These are phyloP conservation scores for Delia radicum DNA, from an alignment of 1,140 invertebrate genomes.

Conservation along the genomic window DNA sequence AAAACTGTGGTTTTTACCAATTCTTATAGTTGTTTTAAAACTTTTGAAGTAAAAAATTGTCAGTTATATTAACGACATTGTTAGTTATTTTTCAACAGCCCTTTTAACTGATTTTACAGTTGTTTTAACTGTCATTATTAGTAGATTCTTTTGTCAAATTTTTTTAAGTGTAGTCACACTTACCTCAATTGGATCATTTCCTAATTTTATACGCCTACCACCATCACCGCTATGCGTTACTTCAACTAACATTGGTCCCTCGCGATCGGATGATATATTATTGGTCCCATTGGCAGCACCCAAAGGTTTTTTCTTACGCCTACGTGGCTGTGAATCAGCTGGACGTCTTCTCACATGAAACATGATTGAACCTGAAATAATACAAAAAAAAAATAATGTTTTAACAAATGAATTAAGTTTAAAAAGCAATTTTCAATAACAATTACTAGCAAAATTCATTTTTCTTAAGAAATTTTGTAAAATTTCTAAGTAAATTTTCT, in stretches of 20 bases:
- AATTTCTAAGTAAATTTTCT: background rate
- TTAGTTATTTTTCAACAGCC: no score
- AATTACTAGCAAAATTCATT: slow-evolving; percentile 39
- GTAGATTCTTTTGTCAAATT: no score
- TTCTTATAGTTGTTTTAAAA: no score
- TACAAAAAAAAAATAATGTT: background rate
- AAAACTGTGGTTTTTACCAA: no score
- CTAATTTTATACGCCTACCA: slow-evolving; percentile 62
- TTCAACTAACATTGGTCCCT: slow-evolving; percentile 62
- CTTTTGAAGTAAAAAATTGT: no score
- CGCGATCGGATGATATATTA: slow-evolving; percentile 54
- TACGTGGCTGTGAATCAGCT: slow-evolving; percentile 83
- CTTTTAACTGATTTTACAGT: no score
- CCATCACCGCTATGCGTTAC: slow-evolving; percentile 67
- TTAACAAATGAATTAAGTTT: background rate
- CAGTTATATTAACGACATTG: no score
- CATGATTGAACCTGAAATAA: slow-evolving; percentile 82
- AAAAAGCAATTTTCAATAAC: no score
- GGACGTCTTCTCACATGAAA: slow-evolving; percentile 89
- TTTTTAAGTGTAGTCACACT: no score
- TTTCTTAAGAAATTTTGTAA: background rate
- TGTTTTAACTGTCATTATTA: no score
- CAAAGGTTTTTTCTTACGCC: slow-evolving; percentile 86
- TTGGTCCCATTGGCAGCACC: slow-evolving; percentile 59
- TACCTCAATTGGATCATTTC: slow-evolving; percentile 66